These are phyloP conservation scores for Octodon degus DNA, from an alignment of 2,113 vertebrate genomes.

Conservation along the genomic window DNA sequence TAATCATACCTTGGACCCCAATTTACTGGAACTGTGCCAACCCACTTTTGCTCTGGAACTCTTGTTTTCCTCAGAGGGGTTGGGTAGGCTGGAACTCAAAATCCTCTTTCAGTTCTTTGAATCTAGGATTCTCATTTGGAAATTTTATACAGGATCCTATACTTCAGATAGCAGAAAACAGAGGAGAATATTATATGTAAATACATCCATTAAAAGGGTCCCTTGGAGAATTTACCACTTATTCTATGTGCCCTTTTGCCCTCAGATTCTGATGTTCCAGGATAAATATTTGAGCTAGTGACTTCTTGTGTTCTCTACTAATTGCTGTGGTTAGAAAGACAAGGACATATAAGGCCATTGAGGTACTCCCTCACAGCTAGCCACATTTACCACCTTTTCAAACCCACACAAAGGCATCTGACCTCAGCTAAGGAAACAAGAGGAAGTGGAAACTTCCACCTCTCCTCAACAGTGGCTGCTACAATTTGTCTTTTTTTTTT, in stretches of 20 bases:
- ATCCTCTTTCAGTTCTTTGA: neutral
- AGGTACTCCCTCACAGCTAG: neutral
- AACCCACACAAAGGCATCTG: slow-evolving; percentile 29
- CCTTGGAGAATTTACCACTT: neutral
- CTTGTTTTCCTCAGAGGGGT: slow-evolving; percentile 43
- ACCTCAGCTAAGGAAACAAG: slow-evolving; percentile 42
- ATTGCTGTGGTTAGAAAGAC: slow-evolving; percentile 11
- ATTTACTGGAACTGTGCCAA: neutral
- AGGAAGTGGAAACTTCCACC: slow-evolving; percentile 59
- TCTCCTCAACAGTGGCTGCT: neutral
- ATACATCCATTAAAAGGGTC: neutral
- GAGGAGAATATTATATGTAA: neutral
- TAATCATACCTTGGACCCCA: neutral
- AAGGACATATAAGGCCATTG: slow-evolving; percentile 3
- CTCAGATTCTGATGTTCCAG: slow-evolving; percentile 14
- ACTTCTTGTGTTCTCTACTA: neutral
- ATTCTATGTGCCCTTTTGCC: neutral
- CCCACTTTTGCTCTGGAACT: neutral
- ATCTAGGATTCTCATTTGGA: neutral
- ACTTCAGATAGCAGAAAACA: neutral
- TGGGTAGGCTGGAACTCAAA: neutral
- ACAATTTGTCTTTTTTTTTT: neutral
- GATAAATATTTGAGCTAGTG: neutral
- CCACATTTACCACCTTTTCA: slow-evolving; percentile 32
- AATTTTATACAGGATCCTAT: neutral